Evolutionary conservation across 2,888 invertebrate genomes (phyloP), one percentile per base, ranked within the genome.

Genomic region (Lasioglossum morio): DNA sequence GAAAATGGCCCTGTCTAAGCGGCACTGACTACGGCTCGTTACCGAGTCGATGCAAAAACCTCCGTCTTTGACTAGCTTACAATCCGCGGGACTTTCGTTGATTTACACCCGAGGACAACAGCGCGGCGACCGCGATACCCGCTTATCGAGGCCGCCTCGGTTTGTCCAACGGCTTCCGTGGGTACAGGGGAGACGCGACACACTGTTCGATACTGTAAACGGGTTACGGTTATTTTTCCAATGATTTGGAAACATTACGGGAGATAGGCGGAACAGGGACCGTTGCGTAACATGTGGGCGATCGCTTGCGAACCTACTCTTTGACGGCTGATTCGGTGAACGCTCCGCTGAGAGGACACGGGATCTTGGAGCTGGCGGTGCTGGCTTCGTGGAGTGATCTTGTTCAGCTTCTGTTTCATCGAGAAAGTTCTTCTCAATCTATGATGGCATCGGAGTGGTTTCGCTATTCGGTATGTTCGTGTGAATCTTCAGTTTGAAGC

Each of bases 1-100:
- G 93, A 93, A 93, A 92, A 91, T 90, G 88, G 91, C 92, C 92
- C 91, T 91, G 92, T 79, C 90, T 85, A 30, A 82, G 23, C 48
- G 76, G 76, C 72, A 74, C 81, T 23, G 85, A 86, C 86, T 16
- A 79, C 79, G 86, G 79, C 82, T 90, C 88, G 87, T 88, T 88
- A 86, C 86, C 84, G 89, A 23, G 69, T 12, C 84, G 86, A 84
- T 82, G 89, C 87, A 88, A 91, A 90, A 90, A 90, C 87, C 81
- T 81, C 37, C 37, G 69, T 46, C 84, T 53, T 53, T 23, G 82
- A 81, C 63, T 70, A 30, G 70, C 75, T 70, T 60, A 74, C 72
- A 69, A 66, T 66, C 48, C 23, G 34, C 27, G 40, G 72, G 80
- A 82, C 79, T 84, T 85, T 89, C 83, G 80, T 86, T 75, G 79